phyloP scores from a whole-genome alignment of 2,797 vertebrate genomes.

The Tokudaia muenninki region DNA sequence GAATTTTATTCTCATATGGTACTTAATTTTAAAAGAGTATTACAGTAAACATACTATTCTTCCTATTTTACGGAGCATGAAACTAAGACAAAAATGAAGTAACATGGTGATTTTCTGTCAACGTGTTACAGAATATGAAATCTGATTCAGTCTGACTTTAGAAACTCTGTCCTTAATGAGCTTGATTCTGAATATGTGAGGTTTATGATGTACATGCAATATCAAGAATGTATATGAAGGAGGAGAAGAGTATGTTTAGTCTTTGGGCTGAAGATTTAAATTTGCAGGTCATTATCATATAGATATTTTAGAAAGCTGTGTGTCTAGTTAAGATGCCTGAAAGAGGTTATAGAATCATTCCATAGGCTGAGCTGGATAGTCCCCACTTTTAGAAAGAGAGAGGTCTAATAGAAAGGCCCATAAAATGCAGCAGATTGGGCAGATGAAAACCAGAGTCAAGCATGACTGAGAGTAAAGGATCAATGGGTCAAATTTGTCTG shows the following conservation, averaged over 20 bases:
- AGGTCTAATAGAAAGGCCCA: background rate
- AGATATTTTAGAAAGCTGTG: slow-evolving; percentile 27
- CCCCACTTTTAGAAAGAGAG: background rate
- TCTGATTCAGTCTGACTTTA: background rate
- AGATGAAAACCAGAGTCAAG: background rate
- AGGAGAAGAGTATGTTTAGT: background rate
- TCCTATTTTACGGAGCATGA: background rate
- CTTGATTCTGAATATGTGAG: slow-evolving; percentile 9
- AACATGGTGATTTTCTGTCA: background rate
- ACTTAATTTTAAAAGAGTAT: slow-evolving; percentile 13
- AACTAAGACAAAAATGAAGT: background rate
- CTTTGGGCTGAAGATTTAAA: background rate
- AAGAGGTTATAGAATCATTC: background rate
- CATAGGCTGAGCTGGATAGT: background rate
- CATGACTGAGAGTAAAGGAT: background rate
- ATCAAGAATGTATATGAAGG: background rate
- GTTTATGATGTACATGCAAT: background rate
- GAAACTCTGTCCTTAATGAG: background rate
- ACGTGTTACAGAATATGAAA: background rate
- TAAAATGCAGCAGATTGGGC: background rate
- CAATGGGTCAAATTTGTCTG: background rate
- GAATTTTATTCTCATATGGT: background rate
- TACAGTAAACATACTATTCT: background rate
- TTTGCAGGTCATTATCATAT: slow-evolving; percentile 18
- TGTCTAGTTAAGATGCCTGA: background rate